Percentiles rank a stretch among this genome's conserved stretches.
Conservation (phyloP, 2,797 vertebrate genomes). For the Malacoctenus gilli region DNA sequence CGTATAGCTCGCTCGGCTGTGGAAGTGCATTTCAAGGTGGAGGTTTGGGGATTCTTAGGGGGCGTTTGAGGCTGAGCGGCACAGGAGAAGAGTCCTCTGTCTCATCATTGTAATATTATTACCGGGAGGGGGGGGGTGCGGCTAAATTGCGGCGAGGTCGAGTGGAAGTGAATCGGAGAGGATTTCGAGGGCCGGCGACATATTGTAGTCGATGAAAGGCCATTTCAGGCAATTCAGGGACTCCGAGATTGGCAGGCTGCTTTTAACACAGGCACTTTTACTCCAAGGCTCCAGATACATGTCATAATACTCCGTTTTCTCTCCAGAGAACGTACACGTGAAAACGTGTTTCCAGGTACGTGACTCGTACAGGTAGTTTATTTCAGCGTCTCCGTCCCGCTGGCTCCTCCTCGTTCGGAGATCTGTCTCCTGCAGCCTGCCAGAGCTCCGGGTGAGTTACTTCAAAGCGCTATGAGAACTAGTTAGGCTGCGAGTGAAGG, state of each 20-base stretch:
- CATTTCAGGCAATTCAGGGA: constrained; percentile 33
- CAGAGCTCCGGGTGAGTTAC: constrained; percentile 59
- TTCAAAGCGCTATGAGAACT: constrained; percentile 67
- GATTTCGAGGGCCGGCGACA: constrained; percentile 23
- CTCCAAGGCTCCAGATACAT: no score
- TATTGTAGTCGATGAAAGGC: constrained; percentile 46
- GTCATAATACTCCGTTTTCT: not conserved
- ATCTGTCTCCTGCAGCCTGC: constrained; percentile 59
- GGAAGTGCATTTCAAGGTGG: constrained; percentile 62
- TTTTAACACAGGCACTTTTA: not conserved
- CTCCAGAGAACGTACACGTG: no score
- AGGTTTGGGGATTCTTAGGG: constrained; percentile 56
- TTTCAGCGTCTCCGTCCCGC: not conserved
- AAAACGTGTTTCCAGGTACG: no score
- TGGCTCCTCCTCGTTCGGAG: constrained; percentile 37
- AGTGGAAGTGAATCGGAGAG: constrained; percentile 33
- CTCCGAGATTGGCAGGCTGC: constrained; percentile 1
- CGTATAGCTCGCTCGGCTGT: constrained; percentile 24
- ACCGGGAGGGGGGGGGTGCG: constrained; percentile 13
- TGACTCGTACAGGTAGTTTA: no score
- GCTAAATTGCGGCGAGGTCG: constrained; percentile 35
- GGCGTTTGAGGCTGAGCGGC: constrained; percentile 51
- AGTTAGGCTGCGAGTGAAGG: constrained; percentile 60
- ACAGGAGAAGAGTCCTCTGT: constrained; percentile 55
- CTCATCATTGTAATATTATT: constrained; percentile 63